A percentile compares a stretch with the other conserved stretches of the same genome.
Conservation (phyloP, 2,888 invertebrate species). For the Drosophila lacicola region DNA sequence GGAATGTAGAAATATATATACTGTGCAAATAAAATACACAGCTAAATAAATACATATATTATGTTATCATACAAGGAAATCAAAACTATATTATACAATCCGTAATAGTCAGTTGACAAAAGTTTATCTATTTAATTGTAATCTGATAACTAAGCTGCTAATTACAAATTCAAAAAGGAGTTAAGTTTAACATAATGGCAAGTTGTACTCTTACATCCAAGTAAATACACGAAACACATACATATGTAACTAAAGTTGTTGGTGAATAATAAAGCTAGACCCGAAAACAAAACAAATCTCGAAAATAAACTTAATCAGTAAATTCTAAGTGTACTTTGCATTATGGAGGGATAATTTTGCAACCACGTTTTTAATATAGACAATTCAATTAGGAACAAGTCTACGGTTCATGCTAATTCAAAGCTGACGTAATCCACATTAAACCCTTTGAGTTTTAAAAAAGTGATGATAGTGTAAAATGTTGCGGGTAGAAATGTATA, state of each 20-base stretch:
- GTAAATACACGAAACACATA: conserved; percentile 56
- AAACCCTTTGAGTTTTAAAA: no score
- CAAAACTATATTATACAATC: conserved; percentile 14
- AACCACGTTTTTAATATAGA: background rate
- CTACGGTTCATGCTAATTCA: no score
- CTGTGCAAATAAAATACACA: background rate
- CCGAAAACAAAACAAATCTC: conserved; percentile 36
- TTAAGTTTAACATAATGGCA: conserved; percentile 50
- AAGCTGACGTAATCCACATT: no score
- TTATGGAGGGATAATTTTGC: background rate
- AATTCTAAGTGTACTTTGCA: no score
- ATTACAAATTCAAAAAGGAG: conserved; percentile 41
- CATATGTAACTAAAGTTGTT: conserved; percentile 79
- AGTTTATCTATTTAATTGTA: conserved; percentile 26
- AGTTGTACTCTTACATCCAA: conserved; percentile 37
- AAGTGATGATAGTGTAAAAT: no score
- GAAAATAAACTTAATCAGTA: background rate
- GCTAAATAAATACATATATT: background rate
- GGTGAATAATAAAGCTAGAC: conserved; percentile 78
- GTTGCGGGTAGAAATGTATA: no score
- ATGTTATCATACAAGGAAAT: background rate
- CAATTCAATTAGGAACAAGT: no score
- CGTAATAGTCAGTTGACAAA: conserved; percentile 19
- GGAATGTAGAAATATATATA: conserved; percentile 7
- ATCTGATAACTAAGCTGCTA: conserved; percentile 33